phyloP scores from a whole-genome alignment of 2,888 invertebrate species.

The Folsomia manolachei region DNA sequence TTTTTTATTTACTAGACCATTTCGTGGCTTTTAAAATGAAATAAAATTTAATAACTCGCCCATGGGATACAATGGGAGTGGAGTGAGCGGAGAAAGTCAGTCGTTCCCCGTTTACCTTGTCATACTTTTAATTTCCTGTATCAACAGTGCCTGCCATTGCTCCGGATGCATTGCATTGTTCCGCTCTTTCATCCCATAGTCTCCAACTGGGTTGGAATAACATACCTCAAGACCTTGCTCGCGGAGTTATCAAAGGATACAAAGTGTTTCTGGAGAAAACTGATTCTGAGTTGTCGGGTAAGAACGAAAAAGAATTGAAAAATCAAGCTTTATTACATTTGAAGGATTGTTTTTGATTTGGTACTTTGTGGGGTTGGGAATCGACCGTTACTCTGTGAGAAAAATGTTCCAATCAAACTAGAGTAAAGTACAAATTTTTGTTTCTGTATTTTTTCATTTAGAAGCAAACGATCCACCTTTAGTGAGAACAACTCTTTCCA shows the following conservation, averaged over 20 bases:
- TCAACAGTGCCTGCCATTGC: background rate
- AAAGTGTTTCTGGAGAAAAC: constrained; percentile 47
- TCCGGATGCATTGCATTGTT: background rate
- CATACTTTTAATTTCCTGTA: constrained; percentile 12
- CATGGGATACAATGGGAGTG: too few relatives aligned
- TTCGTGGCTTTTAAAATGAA: too few relatives aligned
- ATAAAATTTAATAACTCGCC: too few relatives aligned
- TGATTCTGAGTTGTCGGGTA: constrained; percentile 32
- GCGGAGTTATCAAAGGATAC: constrained; percentile 56
- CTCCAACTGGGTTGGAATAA: constrained; percentile 55
- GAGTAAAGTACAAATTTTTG: background rate
- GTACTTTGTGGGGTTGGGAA: background rate
- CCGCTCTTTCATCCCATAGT: constrained; percentile 54
- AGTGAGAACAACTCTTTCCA: constrained; percentile 60
- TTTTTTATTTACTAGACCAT: too few relatives aligned
- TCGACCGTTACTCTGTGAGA: background rate
- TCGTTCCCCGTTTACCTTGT: too few relatives aligned
- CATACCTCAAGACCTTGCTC: constrained; percentile 54
- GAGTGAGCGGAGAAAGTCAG: too few relatives aligned
- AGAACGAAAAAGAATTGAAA: background rate
- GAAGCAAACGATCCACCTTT: constrained; percentile 30
- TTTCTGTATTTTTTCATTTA: constrained; percentile 3
- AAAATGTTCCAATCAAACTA: background rate
- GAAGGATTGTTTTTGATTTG: background rate
- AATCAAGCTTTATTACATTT: background rate